Conservation (phyloP, 2,797 vertebrate genomes). For the Gallinago solitaria region DNA sequence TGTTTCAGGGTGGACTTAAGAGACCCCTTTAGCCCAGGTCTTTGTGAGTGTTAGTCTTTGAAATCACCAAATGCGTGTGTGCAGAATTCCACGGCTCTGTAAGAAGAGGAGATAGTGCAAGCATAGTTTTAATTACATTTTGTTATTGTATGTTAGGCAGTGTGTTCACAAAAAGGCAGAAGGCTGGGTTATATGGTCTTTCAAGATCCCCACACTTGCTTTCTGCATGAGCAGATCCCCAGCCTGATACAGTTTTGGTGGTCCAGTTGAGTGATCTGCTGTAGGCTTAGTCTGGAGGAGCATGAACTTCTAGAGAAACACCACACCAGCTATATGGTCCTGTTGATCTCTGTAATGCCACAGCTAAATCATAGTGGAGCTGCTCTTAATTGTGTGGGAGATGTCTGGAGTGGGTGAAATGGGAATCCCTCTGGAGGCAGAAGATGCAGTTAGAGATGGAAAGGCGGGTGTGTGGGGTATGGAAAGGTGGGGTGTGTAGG, state of each 20-base stretch:
- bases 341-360: not conserved
- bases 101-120: not conserved
- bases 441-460: not conserved
- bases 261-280: not conserved
- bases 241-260: not conserved
- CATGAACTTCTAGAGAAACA: not conserved
- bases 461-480: not conserved
- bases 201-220: not conserved
- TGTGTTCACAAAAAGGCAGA: not conserved
- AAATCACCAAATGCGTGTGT: fast-evolving
- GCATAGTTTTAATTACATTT: not conserved
- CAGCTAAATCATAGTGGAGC: not conserved
- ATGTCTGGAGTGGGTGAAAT: not conserved
- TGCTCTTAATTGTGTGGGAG: not conserved
- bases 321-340: not conserved
- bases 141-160: not conserved
- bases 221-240: not conserved
- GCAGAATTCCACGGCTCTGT: not conserved
- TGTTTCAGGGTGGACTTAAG: not conserved
- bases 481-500: not conserved
- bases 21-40: not conserved
- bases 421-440: not conserved
- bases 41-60: not conserved
- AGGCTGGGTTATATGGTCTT: not conserved
- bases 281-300: not conserved